These are phyloP conservation scores for Carollia perspicillata DNA, from an alignment of 2,113 vertebrate genomes.

Conservation along the genomic window DNA sequence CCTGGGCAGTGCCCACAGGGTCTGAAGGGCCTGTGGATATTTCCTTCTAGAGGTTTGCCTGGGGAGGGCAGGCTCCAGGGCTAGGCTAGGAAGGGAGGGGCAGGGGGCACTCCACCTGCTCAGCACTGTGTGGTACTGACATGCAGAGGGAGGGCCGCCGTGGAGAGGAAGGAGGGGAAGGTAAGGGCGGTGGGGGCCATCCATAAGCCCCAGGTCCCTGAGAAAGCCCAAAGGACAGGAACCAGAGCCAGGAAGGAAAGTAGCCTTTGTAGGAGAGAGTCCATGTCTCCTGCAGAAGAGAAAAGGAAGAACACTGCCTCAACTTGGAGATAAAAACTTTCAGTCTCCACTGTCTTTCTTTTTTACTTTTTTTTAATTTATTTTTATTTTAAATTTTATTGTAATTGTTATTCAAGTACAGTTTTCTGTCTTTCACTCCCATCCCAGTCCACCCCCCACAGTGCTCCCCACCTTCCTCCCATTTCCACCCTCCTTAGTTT, in stretches of 20 bases:
- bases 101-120: background rate
- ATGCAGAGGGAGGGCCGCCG: background rate
- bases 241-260: background rate
- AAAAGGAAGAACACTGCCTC: background rate
- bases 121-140: background rate
- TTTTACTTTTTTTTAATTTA: too few species aligned
- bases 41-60: background rate
- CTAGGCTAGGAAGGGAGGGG: background rate
- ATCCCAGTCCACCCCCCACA: too few species aligned
- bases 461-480: too few species aligned
- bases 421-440: too few species aligned
- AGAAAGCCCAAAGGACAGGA: background rate
- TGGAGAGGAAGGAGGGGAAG: background rate
- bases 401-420: too few species aligned
- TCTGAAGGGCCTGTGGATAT: background rate
- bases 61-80: background rate
- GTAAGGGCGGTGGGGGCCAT: too few species aligned
- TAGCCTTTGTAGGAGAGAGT: background rate
- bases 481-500: too few species aligned
- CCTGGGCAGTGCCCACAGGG: background rate
- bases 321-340: background rate
- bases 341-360: background rate
- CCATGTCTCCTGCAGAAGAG: rapidly evolving
- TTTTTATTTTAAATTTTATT: too few species aligned
- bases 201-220: background rate